Conservation (phyloP, 2,888 invertebrate species). For the Clivina fossor region DNA sequence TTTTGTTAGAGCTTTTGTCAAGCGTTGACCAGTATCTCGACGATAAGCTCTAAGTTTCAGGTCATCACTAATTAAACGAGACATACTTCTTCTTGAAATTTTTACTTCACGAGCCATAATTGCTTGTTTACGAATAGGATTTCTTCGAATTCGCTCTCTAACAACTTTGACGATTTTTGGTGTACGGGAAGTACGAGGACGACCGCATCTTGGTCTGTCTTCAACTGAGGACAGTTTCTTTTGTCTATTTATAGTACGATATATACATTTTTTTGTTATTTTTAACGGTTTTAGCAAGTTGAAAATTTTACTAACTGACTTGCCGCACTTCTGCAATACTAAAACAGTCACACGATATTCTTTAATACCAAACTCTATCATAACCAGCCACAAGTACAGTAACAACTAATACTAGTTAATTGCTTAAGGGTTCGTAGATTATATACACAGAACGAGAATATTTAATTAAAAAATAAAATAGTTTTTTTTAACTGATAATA, state of each 20-base stretch:
- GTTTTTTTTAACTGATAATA: too few relatives aligned
- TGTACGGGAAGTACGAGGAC: conserved; percentile 14
- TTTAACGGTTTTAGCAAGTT: conserved; percentile 12
- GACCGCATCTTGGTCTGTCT: conserved; percentile 17
- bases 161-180: conserved; percentile 17
- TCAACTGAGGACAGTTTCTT: neutral
- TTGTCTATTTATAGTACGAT: conserved; percentile 9
- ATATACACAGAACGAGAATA: too few relatives aligned
- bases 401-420: too few relatives aligned
- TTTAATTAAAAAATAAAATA: too few relatives aligned
- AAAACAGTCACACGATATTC: conserved; percentile 13
- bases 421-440: too few relatives aligned
- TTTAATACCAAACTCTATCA: conserved; percentile 8
- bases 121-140: conserved; percentile 33
- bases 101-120: conserved; percentile 27
- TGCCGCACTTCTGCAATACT: conserved; percentile 7
- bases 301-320: conserved; percentile 10
- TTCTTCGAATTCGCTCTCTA: conserved; percentile 23
- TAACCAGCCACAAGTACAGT: too few relatives aligned
- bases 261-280: conserved; percentile 7
- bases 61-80: conserved; percentile 16
- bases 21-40: conserved; percentile 20
- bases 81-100: conserved; percentile 20
- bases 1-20: conserved; percentile 16
- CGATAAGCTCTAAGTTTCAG: conserved; percentile 21